Conservation (phyloP, 2,888 invertebrate genomes). For the Limenitis camilla region DNA sequence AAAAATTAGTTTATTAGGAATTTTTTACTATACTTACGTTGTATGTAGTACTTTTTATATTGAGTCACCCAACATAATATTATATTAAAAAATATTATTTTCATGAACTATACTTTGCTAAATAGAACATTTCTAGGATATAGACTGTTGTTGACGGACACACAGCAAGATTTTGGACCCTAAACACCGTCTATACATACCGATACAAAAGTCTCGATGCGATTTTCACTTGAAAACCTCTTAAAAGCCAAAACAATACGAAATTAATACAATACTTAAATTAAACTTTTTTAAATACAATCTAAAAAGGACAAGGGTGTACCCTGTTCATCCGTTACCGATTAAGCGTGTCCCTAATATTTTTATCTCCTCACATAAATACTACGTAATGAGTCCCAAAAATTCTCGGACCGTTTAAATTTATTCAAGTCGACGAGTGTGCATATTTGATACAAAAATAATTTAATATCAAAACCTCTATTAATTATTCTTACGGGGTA, state of each 20-base stretch:
- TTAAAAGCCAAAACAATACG: background rate
- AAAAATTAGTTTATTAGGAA: no score
- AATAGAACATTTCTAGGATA: no score
- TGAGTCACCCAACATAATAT: no score
- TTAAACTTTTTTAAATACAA: constrained; percentile 23
- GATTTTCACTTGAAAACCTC: no score
- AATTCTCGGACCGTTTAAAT: constrained; percentile 66
- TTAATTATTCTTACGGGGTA: constrained; percentile 36
- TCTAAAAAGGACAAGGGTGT: constrained; percentile 29
- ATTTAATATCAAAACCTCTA: constrained; percentile 62
- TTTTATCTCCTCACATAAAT: constrained; percentile 73
- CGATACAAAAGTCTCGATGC: no score
- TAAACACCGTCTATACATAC: no score
- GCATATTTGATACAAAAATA: constrained; percentile 73
- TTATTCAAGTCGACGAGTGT: constrained; percentile 70
- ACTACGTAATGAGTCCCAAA: constrained; percentile 67
- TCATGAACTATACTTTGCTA: no score
- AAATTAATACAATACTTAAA: constrained; percentile 15
- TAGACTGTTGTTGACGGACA: no score
- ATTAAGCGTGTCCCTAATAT: constrained; percentile 72
- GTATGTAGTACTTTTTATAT: no score
- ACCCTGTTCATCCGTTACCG: constrained; percentile 65
- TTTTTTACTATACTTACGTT: no score
- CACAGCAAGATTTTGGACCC: no score
- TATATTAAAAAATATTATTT: no score